Base-by-base conservation (phyloP, 1,140 invertebrate species). In the Diabrotica virgifera region DNA sequence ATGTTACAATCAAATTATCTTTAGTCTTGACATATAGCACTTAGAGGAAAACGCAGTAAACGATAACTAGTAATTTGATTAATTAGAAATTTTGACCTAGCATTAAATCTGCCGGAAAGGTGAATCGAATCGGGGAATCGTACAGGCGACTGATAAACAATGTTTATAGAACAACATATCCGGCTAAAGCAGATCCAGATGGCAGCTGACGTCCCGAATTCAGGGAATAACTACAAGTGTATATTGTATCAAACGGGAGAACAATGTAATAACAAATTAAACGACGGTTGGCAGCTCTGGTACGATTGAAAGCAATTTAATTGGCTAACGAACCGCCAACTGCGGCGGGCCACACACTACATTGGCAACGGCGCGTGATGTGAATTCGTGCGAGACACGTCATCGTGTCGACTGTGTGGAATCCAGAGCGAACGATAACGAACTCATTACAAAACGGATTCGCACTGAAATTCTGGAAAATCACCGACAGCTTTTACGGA, bases 301-400 rank as follows among this genome's bases (percentile, higher is more conserved):
- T 36, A 64, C 65, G 58, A 70, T 64, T 64, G 62, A 69, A 66
- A 66, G 57, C 70, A 67, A 67, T 71, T 71, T 71, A 69, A 71
- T 69, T 71, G 67, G 62, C 70, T 71, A 71, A 71, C 70, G 67
- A 71, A 69, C 64, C 70, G 59, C 60, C 51, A 55, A 60, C 46
- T 66, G 67, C 50, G 63, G 63, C 65, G 13, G 13, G 13, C 13
- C 13, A 55, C 35, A 36, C 13, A 36, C 8, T 55, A 55, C 53
- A 12, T 35, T 24, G 53, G 8, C 53, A 46, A 46, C 8, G 40
- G 40, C 40, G 40, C 40, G 40, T 46, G 40, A 46, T 46, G 40
- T 8, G 40, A 46, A 46, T 46, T 46, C 40, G n/a, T 46, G 40
- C 40, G 40, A 46, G 40, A 46, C 40, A 46, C 40, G n/a, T 46